phyloP scores from a whole-genome alignment of 2,113 vertebrate genomes.

The Saguinus imperator region DNA sequence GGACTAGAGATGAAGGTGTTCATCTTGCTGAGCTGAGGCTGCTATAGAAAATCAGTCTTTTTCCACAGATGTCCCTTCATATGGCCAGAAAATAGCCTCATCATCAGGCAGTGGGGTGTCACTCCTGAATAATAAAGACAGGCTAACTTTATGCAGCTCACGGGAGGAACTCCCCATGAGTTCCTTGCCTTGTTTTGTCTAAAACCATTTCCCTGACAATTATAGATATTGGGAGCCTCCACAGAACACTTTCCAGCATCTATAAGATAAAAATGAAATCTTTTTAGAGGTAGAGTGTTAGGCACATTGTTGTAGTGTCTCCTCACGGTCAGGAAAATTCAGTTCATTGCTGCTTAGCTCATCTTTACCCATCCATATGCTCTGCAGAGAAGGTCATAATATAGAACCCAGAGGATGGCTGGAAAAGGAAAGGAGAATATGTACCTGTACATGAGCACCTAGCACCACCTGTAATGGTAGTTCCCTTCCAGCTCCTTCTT shows the following conservation, averaged over 20 bases:
- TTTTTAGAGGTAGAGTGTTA: neutral
- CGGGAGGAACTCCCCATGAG: neutral
- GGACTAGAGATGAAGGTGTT: neutral
- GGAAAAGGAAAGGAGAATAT: neutral
- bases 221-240: neutral
- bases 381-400: neutral
- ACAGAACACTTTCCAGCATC: neutral
- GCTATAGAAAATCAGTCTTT: neutral
- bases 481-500: neutral
- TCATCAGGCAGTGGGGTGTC: neutral
- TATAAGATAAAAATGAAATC: neutral
- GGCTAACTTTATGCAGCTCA: neutral
- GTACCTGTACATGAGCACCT: neutral
- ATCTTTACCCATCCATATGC: neutral
- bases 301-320: neutral
- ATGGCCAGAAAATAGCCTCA: neutral
- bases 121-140: neutral
- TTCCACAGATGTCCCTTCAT: neutral
- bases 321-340: neutral
- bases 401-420: neutral
- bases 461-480: neutral
- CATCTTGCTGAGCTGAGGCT: neutral
- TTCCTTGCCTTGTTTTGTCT: slow-evolving; percentile 32
- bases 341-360: neutral
- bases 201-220: neutral